These are phyloP conservation scores for Carcina quercana DNA, from an alignment of 2,888 invertebrate genomes.

Conservation along the genomic window DNA sequence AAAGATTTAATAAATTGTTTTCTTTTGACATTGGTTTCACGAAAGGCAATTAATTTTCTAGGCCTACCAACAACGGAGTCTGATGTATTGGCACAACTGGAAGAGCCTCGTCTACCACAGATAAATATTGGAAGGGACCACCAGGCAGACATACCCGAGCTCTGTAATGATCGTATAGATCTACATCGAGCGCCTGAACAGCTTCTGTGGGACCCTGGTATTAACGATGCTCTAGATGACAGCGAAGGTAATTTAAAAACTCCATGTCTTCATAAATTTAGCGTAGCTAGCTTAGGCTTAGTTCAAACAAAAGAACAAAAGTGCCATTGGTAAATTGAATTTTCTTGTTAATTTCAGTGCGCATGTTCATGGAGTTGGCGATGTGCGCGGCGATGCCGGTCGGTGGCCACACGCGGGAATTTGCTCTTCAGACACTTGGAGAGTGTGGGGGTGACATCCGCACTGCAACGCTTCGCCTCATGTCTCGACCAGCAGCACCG, in stretches of 20 bases:
- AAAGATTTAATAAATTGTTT: not conserved
- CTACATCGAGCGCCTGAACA: constrained; percentile 78
- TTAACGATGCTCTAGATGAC: constrained; percentile 79
- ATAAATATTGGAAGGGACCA: constrained; percentile 92
- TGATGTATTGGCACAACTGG: constrained; percentile 45
- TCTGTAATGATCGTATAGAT: constrained; percentile 62
- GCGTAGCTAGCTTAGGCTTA: not conserved
- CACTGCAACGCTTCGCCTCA: constrained; percentile 90
- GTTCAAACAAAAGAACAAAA: not conserved
- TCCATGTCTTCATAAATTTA: not conserved
- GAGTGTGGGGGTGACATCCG: constrained; percentile 91
- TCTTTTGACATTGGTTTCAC: not conserved
- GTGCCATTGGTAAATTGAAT: no score
- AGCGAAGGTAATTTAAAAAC: constrained; percentile 79
- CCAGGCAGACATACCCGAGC: constrained; percentile 86
- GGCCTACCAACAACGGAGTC: constrained; percentile 37
- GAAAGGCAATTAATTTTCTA: constrained; percentile 14
- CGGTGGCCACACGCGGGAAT: constrained; percentile 95
- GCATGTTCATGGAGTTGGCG: constrained; percentile 95
- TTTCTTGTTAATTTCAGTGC: constrained; percentile 72
- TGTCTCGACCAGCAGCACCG: constrained; percentile 80
- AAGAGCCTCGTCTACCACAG: constrained; percentile 76
- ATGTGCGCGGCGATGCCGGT: constrained; percentile 96
- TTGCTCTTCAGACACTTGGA: constrained; percentile 91
- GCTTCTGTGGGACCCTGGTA: constrained; percentile 91